A percentile compares a stretch with the other conserved stretches of the same genome.
phyloP scores from a whole-genome alignment of 2,797 vertebrate species.

The Gymnopithys bicolor region DNA sequence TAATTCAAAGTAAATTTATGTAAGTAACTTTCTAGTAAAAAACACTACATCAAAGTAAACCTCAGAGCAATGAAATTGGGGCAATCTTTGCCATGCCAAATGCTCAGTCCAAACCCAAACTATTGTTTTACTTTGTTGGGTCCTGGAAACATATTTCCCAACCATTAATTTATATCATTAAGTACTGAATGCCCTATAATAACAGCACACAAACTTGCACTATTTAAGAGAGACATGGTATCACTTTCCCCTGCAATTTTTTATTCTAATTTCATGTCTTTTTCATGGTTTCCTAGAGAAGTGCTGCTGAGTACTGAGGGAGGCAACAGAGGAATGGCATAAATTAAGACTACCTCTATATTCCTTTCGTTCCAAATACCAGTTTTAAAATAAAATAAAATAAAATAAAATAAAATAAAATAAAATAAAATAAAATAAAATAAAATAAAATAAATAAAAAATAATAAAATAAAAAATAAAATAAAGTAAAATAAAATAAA shows the following conservation, averaged over 20 bases:
- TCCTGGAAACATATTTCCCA: neutral
- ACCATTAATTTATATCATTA: neutral
- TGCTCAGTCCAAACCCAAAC: neutral
- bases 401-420: neutral
- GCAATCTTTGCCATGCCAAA: neutral
- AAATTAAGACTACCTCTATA: neutral
- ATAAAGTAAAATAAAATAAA: neutral
- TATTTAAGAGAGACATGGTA: neutral
- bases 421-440: accelerated
- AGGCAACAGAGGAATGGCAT: neutral
- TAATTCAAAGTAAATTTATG: neutral
- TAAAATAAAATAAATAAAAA: neutral
- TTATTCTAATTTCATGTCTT: neutral
- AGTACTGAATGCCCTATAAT: neutral
- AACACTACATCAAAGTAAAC: neutral
- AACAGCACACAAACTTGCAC: neutral
- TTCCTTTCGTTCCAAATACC: neutral
- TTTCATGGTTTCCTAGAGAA: neutral
- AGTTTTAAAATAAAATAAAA: neutral
- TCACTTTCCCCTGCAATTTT: neutral
- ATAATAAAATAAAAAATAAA: neutral
- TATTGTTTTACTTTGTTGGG: neutral
- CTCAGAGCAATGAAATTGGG: neutral
- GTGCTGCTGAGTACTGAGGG: neutral
- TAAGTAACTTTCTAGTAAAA: constrained; percentile 6